Evolutionary conservation across 1,140 invertebrate genomes (phyloP), one percentile per base, ranked within the genome.

Genomic region (Zelostemma sp.): DNA sequence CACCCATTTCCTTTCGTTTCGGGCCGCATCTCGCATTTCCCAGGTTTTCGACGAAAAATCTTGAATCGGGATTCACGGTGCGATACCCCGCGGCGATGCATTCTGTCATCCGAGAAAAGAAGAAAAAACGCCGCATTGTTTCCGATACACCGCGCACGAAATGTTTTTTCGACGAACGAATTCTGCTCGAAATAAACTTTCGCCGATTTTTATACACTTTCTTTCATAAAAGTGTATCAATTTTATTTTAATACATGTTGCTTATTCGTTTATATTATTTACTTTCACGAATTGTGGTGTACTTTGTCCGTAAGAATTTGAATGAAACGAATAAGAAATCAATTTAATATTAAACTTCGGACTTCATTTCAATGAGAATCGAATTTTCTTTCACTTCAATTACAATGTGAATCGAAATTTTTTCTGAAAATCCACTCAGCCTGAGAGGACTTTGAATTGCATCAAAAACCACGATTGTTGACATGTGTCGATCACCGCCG

Each of bases 1-100:
- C 73, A 78, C 74, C 74, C 61, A 72, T 73, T 74, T 80, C 72
- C 77, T 60, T 72, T 70, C 65, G 50, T 65, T 35, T 58, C 47
- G 46, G 48, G n/a, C 53, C 43, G 31, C 46, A 41, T 66, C 58
- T 48, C 63, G 35, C 45, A 68, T 56, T 76, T 70, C 68, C 67
- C 58, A 50, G 38, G 68, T 58, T 49, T 73, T 68, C 56, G 41
- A 43, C 53, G 53, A 66, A 73, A 64, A 48, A 25, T 58, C 48
- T 40, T 43, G 54, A 71, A 62, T 65, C 49, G 45, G 63, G 54
- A 67, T 58, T 47, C 48, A 68, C 41, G 58, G 58, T 58, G 43
- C 66, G 55, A 47, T 62, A 58, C 58, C 73, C 67, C 59, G 61
- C 58, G 35, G 73, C 47, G 61, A 51, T 64, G 64, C 67, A 66